Evolutionary conservation across 1,140 invertebrate genomes (phyloP).

Genomic region (Papilio helenus): DNA sequence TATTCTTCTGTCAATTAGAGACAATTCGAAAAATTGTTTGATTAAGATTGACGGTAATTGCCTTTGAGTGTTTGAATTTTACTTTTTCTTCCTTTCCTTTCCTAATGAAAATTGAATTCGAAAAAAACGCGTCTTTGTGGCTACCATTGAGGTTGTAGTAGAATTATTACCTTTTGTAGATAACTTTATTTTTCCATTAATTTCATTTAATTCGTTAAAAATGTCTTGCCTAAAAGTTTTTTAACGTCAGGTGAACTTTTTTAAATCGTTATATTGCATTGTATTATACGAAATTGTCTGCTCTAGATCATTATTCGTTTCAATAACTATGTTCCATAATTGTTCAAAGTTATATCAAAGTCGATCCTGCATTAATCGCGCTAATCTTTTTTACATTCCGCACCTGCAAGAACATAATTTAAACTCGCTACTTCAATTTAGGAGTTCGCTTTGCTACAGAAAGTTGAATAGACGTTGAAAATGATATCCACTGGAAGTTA

Average conservation of each 20-base stretch:
- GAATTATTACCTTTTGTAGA: too few species aligned
- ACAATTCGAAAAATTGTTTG: slow-evolving; percentile 7
- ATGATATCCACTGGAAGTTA: slow-evolving; percentile 42
- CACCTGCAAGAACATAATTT: slow-evolving; percentile 42
- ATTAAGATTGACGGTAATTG: slow-evolving; percentile 2
- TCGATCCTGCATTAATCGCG: slow-evolving; percentile 37
- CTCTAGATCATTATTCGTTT: background rate
- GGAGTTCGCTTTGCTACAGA: slow-evolving; percentile 37
- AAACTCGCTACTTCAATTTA: slow-evolving; percentile 46
- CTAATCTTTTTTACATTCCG: slow-evolving; percentile 44
- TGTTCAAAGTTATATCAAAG: slow-evolving; percentile 39
- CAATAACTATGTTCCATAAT: background rate
- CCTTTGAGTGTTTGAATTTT: background rate
- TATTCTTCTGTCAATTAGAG: background rate
- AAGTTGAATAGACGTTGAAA: slow-evolving; percentile 38
- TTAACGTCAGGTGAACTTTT: too few species aligned
- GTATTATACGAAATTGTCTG: background rate
- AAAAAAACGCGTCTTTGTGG: too few species aligned
- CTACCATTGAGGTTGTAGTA: too few species aligned
- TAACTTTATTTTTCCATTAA: too few species aligned
- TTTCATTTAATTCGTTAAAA: too few species aligned
- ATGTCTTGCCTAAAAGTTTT: too few species aligned
- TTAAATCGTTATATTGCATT: background rate
- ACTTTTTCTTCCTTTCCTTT: background rate
- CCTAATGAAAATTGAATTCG: background rate